Conservation (phyloP, 2,113 vertebrate genomes). For the Cathartes aura region DNA sequence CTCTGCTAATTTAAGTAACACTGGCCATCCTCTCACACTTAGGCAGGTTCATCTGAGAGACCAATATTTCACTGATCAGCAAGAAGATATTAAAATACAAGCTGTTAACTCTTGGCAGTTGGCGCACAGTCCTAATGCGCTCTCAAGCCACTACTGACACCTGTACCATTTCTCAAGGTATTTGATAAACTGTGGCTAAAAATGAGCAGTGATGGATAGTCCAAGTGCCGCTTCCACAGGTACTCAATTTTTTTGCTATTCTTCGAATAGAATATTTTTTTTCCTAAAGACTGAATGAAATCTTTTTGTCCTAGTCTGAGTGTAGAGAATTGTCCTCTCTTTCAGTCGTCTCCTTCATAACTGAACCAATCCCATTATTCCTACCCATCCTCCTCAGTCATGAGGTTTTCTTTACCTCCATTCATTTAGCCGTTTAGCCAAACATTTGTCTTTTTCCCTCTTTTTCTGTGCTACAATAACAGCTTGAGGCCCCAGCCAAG, state of each 20-base stretch:
- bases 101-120: background rate
- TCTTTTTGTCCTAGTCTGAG: background rate
- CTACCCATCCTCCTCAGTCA: background rate
- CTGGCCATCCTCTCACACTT: background rate
- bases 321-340: background rate
- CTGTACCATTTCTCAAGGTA: background rate
- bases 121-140: background rate
- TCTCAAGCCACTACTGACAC: background rate
- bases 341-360: background rate
- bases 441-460: background rate
- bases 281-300: background rate
- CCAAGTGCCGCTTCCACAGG: background rate
- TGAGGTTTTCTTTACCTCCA: background rate
- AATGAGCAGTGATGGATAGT: background rate
- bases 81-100: background rate
- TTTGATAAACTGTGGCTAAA: background rate
- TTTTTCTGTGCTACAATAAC: background rate
- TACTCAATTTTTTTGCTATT: background rate
- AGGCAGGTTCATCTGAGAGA: background rate
- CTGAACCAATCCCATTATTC: background rate
- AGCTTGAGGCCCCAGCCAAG: background rate
- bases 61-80: background rate
- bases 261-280: background rate
- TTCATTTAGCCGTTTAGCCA: background rate
- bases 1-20: background rate